Conservation (phyloP, 2,888 invertebrate species). For the Ectobius pallidus region DNA sequence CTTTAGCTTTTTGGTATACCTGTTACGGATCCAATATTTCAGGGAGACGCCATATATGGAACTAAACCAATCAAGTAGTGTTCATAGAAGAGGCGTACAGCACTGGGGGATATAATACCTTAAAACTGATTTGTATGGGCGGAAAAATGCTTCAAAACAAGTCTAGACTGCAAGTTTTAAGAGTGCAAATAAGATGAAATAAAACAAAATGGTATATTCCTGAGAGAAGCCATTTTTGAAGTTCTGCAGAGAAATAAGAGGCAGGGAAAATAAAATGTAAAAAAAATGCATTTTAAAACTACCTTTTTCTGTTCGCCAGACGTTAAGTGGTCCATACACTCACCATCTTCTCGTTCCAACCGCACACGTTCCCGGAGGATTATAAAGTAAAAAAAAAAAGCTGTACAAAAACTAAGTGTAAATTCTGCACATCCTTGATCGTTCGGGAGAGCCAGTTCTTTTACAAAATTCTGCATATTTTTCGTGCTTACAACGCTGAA, state of each 20-base stretch:
- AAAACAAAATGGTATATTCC: background rate
- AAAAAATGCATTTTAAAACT: background rate
- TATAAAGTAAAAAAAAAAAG: too few species aligned
- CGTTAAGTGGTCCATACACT: too few species aligned
- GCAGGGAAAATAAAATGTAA: constrained; percentile 1
- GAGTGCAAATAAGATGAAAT: background rate
- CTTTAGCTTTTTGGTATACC: constrained; percentile 1
- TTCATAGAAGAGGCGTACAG: background rate
- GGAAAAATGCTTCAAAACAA: constrained; percentile 30
- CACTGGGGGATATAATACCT: constrained; percentile 6
- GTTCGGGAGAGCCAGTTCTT: too few species aligned
- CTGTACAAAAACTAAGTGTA: too few species aligned
- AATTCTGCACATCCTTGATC: too few species aligned
- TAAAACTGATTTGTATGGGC: constrained; percentile 32
- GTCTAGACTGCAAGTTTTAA: constrained; percentile 13
- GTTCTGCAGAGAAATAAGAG: constrained; percentile 11
- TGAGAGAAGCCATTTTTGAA: constrained; percentile 28
- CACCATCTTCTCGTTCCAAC: too few species aligned
- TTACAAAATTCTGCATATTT: too few species aligned
- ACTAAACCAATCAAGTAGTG: constrained; percentile 8
- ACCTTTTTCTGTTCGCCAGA: constrained; percentile 17
- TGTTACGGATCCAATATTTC: constrained; percentile 15
- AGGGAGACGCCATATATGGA: constrained; percentile 1
- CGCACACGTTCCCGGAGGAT: too few species aligned
- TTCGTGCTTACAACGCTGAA: too few species aligned